Evolutionary conservation across 1,140 invertebrate genomes (phyloP).

Genomic region (Drosophila malerkotliana): DNA sequence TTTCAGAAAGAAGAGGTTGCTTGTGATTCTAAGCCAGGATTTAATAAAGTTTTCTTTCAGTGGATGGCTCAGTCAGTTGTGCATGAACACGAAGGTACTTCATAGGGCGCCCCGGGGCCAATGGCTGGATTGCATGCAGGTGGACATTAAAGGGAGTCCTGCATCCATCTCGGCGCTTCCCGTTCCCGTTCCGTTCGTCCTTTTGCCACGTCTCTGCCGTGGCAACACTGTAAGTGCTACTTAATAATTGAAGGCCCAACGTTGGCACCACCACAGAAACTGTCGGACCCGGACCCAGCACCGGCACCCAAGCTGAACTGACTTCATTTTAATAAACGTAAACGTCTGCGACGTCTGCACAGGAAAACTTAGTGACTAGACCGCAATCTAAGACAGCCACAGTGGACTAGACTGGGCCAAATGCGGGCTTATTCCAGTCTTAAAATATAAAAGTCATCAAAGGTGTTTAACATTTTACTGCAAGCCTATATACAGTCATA

Average conservation of each 20-base stretch:
- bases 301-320: slow-evolving; percentile 6
- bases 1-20: not conserved
- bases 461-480: not conserved
- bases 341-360: slow-evolving; percentile 50
- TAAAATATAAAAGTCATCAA: not conserved
- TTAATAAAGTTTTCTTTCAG: not conserved
- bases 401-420: not conserved
- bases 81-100: slow-evolving; percentile 40
- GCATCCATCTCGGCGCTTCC: slow-evolving; percentile 20
- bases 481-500: not conserved
- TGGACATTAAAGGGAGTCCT: slow-evolving; percentile 53
- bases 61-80: slow-evolving; percentile 28
- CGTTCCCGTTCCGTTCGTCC: not conserved
- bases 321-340: slow-evolving; percentile 52
- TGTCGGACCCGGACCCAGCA: slow-evolving; percentile 21
- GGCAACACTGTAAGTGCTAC: slow-evolving; percentile 46
- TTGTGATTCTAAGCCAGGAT: not conserved
- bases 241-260: slow-evolving; percentile 49
- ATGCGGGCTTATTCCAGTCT: not conserved
- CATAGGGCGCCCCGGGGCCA: slow-evolving; percentile 49
- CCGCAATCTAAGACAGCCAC: slow-evolving; percentile 40
- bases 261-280: slow-evolving; percentile 37
- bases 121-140: slow-evolving; percentile 69
- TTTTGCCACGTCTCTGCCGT: slow-evolving; percentile 2
- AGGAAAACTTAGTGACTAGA: slow-evolving; percentile 51